Evolutionary conservation across 2,888 invertebrate genomes (phyloP).

Genomic region (Caenorhabditis uteleia): DNA sequence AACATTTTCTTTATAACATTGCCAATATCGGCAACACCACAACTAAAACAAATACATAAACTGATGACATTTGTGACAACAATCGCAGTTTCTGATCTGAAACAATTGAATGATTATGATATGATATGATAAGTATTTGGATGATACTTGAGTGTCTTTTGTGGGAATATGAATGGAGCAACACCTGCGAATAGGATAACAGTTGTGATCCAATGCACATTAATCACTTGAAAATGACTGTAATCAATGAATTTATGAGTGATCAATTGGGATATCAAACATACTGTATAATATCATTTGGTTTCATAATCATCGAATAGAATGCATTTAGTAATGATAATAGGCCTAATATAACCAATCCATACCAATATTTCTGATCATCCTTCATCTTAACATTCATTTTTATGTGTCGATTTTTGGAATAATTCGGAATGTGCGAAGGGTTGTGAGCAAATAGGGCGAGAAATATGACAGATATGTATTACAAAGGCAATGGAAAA

Average conservation of each 20-base stretch:
- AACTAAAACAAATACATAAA: conserved; percentile 25
- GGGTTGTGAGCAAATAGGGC: too few species aligned
- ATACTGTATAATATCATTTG: conserved; percentile 19
- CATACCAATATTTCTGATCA: conserved; percentile 31
- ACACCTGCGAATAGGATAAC: conserved; percentile 27
- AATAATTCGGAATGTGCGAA: too few species aligned
- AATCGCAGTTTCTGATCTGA: conserved; percentile 33
- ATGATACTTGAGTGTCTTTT: not conserved
- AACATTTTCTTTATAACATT: conserved; percentile 13
- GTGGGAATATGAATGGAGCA: conserved; percentile 23
- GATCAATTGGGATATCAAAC: conserved; percentile 4
- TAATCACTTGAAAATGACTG: conserved; percentile 37
- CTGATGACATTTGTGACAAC: conserved; percentile 28
- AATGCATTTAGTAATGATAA: conserved; percentile 29
- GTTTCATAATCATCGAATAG: conserved; percentile 15
- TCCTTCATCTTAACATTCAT: conserved; percentile 33
- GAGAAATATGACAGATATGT: too few species aligned
- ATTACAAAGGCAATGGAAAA: too few species aligned
- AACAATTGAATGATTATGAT: not conserved
- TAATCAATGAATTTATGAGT: conserved; percentile 1
- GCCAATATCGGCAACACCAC: conserved; percentile 24
- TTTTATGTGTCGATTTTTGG: too few species aligned
- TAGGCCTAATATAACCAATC: conserved; percentile 14
- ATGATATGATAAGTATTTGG: not conserved
- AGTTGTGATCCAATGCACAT: conserved; percentile 34